phyloP scores from a whole-genome alignment of 2,797 vertebrate species.

The Cuculus canorus region DNA sequence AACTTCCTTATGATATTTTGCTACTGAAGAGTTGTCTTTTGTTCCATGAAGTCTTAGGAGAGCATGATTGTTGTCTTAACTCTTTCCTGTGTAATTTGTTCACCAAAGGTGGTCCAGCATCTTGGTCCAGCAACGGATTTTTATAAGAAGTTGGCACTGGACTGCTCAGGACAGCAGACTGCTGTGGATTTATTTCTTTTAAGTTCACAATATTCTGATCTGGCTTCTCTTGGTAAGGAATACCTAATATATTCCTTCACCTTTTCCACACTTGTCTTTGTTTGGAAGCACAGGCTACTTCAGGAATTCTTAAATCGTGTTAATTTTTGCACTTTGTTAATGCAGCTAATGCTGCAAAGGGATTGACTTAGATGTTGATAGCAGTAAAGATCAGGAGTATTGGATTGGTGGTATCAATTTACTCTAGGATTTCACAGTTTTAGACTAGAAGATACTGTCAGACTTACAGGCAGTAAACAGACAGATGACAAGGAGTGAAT shows the following conservation, averaged over 20 bases:
- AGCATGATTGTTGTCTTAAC: not conserved
- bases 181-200: slow-evolving; percentile 96
- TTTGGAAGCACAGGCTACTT: not conserved
- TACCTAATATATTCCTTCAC: not conserved
- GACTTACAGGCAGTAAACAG: not conserved
- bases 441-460: not conserved
- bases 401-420: not conserved
- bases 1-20: not conserved
- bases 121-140: slow-evolving; percentile 97
- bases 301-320: not conserved
- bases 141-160: slow-evolving; percentile 98
- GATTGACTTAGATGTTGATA: not conserved
- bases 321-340: not conserved
- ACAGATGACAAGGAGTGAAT: not conserved
- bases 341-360: not conserved
- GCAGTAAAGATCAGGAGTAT: not conserved
- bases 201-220: slow-evolving; percentile 94
- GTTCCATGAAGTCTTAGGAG: not conserved
- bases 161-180: slow-evolving; percentile 97
- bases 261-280: not conserved
- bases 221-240: slow-evolving; percentile 91
- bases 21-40: not conserved
- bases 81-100: not conserved
- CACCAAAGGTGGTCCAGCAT: slow-evolving; percentile 89
- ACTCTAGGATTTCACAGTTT: not conserved